Evolutionary conservation across 2,888 invertebrate genomes (phyloP), one percentile per base, ranked within the genome.

Genomic region (Sabatieria punctata): DNA sequence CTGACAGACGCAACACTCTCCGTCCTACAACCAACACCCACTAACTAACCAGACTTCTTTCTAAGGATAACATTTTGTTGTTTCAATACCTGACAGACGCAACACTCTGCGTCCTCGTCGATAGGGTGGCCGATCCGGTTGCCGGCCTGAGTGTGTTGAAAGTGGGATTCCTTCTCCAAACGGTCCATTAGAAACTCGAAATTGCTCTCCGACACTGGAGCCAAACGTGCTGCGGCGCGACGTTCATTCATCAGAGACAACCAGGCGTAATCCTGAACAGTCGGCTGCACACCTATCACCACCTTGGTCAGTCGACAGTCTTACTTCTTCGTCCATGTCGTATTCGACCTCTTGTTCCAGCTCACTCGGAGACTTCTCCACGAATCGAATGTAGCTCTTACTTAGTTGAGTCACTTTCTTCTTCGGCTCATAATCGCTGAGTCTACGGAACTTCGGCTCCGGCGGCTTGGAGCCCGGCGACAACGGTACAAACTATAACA

Each of bases 101-200:
- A 91, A 65, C 97, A 97, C 0, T 95, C 91, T 0, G 95, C 95
- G 70, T 60, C 60, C 6, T 49, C 43, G 46, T 58, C 54, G 24
- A 52, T 38, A 21, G 45, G 35, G 11, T 46, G 24, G 6, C 2
- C 19, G 15, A 26, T 41, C 19, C 37, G 24, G 21, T 33, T 45
- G 13, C 43, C 24, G 25, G 11, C 25, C 36, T 19, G 33, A 26
- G 24, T 30, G 38, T 23, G 54, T 69, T 86, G 85, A 65, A 91
- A 91, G 66, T 85, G 86, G 1, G 91, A 91, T 66, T 93, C 93
- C 67, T 97, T 97, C 64, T 97, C 95, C 56, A 97, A 71, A 47
- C 93, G 75, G 68, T 97, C 95, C 88, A 97, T 93, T 1, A 95
- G 70, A n/a, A 86, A 68, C 66, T 97, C 95, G 64, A 97, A 77